Base-by-base conservation (phyloP, 1,140 invertebrate genomes). In the Pachypeltis micranthus region DNA sequence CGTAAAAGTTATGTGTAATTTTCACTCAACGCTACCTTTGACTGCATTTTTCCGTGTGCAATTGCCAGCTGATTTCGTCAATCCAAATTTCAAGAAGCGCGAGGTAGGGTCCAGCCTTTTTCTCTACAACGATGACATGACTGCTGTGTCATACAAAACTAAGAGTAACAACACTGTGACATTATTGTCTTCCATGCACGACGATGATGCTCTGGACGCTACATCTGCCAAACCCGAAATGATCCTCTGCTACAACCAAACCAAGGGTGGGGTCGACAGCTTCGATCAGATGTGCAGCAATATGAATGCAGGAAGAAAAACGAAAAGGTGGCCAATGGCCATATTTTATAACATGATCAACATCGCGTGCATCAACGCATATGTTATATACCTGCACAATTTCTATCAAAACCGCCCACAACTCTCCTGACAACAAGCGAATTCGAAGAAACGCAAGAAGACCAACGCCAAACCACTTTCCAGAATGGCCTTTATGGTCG, bases 151-250 rank as follows among this genome's bases (percentile, higher is more conserved):
- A n/a, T n/a, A n/a, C n/a, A n/a, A n/a, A n/a, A n/a, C n/a, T n/a
- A n/a, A n/a, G n/a, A n/a, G n/a, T n/a, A n/a, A n/a, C n/a, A n/a
- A n/a, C n/a, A n/a, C n/a, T n/a, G n/a, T n/a, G n/a, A n/a, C n/a
- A n/a, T 24, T 74, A 31, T 10, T 71, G 14, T 70, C 70, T 12
- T 64, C 69, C 2, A 73, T 72, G 70, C 73, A 74, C 65, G 65
- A 67, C 62, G 59, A 59, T 60, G 55, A 66, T 44, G 47, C 34
- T 3, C 59, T 67, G 23, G 67, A 70, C 47, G 23, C 65, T 19
- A 51, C 65, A 7, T 61, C 63, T 24, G 55, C 59, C 21, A 69
- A 70, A 63, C 69, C 71, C n/a, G 67, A 70, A 47, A 71, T 72
- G n/a, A 69, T 71, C 19, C 19, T 44, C 24, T 66, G 57, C 47